Conservation (phyloP, 2,797 vertebrate species). For the Chiroxiphia lanceolata region DNA sequence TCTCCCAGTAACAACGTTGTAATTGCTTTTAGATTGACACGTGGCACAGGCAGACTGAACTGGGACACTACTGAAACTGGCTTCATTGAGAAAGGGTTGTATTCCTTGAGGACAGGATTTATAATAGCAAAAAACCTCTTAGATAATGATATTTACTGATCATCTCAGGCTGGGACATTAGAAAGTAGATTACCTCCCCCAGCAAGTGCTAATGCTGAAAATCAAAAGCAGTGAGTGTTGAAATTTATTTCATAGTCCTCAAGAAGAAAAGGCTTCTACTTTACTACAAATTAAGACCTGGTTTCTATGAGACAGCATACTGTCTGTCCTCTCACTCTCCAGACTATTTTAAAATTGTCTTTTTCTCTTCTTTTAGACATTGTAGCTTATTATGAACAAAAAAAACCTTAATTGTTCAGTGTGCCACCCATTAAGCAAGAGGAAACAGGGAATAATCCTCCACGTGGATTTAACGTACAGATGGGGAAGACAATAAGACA, state of each 20-base stretch:
- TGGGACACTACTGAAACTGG: neutral
- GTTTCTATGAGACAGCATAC: neutral
- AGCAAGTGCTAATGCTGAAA: neutral
- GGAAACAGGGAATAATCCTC: neutral
- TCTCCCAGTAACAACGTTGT: neutral
- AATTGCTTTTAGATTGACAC: constrained; percentile 3
- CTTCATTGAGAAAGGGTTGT: neutral
- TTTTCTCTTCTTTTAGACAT: neutral
- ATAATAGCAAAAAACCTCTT: neutral
- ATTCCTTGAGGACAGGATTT: neutral
- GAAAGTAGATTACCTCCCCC: neutral
- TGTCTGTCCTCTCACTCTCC: neutral
- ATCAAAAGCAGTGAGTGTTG: neutral
- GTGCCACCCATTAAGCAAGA: neutral
- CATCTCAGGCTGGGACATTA: neutral
- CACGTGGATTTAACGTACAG: neutral
- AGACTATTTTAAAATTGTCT: neutral
- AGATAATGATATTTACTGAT: neutral
- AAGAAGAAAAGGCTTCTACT: neutral
- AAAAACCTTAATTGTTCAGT: neutral
- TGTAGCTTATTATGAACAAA: neutral
- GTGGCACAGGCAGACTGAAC: neutral
- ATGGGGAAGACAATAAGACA: neutral
- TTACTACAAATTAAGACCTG: neutral
- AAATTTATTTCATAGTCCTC: neutral